Base-by-base conservation (phyloP, 2,113 vertebrate species). In the Percopsis transmontana region DNA sequence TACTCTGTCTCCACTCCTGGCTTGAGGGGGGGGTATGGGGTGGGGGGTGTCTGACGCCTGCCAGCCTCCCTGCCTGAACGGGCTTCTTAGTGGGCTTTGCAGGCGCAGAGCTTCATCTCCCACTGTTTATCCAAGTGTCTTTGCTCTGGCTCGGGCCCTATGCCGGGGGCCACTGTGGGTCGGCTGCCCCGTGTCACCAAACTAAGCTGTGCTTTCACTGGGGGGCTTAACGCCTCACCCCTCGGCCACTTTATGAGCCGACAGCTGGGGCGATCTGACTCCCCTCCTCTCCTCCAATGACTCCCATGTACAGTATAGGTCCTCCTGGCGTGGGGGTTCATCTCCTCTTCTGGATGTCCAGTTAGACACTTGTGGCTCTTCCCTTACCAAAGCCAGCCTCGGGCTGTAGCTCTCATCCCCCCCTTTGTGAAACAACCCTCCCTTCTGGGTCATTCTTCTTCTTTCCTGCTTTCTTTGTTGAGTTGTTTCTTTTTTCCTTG, bases 171-270 rank as follows among this genome's bases (percentile, higher is more conserved):
- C 83, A 70, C 76, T 47, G 47, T 55, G 79, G 79, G 85, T 86
- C 82, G 73, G 44, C 72, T 88, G 90, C 87, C 90, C 90, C 74
- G 75, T 89, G 86, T 88, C 86, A 90, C 85, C 84, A 79, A 77
- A 80, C 78, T 91, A 91, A 91, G 88, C 91, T 88, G 82, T 87
- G 90, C 90, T 92, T 91, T 92, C 90, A 91, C 90, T 89, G 77
- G 42, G 18, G 66, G 79, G 88, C 90, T 92, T 92, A 92, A 74
- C 91, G 85, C 91, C 89, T 90, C 79, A 69, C 73, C 84, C 80
- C 80, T 73, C 72, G 71, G 82, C 71, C 79, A 86, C 86, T 91
- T 89, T 91, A 89, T 87, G 87, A 90, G 69, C 79, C 76, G 86
- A 90, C 91, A 92, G 91, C 90, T 91, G 90, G 67, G 73, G 81